phyloP scores from a whole-genome alignment of 2,797 vertebrate species.

The Brotula barbata region DNA sequence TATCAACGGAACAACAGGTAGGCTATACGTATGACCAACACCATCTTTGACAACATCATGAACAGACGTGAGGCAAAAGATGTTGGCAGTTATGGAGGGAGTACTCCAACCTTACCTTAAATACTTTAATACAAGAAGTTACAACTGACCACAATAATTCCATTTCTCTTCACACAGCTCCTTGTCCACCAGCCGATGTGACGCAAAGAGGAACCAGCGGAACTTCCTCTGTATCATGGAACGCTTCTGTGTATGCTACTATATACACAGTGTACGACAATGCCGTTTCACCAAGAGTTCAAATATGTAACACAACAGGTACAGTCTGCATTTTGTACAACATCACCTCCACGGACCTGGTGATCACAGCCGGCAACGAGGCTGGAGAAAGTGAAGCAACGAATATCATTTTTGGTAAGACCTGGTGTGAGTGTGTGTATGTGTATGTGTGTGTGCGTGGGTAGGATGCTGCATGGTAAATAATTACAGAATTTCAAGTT shows the following conservation, averaged over 20 bases:
- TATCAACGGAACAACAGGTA: constrained; percentile 76
- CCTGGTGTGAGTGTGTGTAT: not conserved
- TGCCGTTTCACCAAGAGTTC: constrained; percentile 8
- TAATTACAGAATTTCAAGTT: too few relatives aligned
- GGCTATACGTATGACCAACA: not conserved
- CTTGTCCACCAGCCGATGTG: constrained; percentile 72
- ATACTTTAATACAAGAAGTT: too few relatives aligned
- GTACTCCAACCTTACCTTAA: too few relatives aligned
- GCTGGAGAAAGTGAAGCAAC: constrained; percentile 73
- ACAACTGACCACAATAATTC: not conserved
- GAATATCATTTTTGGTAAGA: constrained; percentile 47
- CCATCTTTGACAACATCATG: too few relatives aligned
- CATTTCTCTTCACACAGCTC: constrained; percentile 61
- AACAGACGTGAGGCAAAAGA: too few relatives aligned
- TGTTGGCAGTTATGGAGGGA: too few relatives aligned
- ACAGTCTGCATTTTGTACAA: constrained; percentile 67
- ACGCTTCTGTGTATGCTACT: constrained; percentile 56
- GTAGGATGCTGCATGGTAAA: not conserved
- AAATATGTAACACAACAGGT: constrained; percentile 64
- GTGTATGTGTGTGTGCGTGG: not conserved
- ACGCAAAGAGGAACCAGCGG: constrained; percentile 42
- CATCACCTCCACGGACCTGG: constrained; percentile 40
- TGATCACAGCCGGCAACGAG: constrained; percentile 72
- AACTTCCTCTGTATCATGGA: constrained; percentile 71
- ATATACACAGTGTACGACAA: constrained; percentile 67